Evolutionary conservation across 2,113 vertebrate species (phyloP).

Genomic region (Acinonyx jubatus): DNA sequence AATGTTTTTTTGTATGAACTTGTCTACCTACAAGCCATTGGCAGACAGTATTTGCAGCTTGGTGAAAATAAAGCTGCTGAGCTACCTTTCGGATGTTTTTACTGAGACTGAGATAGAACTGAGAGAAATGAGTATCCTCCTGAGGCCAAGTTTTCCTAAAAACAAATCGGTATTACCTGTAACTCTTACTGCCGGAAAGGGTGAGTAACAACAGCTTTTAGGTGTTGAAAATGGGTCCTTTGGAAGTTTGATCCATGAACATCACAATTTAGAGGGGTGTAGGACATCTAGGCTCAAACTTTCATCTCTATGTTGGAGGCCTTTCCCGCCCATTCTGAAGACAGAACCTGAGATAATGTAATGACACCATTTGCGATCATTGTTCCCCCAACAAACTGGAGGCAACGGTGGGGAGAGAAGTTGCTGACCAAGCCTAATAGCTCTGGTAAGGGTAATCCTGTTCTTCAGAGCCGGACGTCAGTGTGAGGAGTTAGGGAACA

Average conservation of each 20-base stretch:
- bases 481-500: background rate
- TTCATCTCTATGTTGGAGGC: background rate
- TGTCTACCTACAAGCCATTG: background rate
- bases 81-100: conserved; percentile 19
- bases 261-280: background rate
- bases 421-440: background rate
- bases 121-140: background rate
- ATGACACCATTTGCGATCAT: background rate
- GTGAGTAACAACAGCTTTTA: background rate
- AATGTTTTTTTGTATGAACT: background rate
- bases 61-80: background rate
- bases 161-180: background rate
- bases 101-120: background rate
- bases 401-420: background rate
- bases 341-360: background rate
- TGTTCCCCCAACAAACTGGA: background rate
- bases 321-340: conserved; percentile 9
- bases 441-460: background rate
- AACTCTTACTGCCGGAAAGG: background rate
- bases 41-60: background rate
- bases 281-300: background rate
- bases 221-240: conserved; percentile 50
- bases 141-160: background rate
- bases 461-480: background rate
- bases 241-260: background rate